These are phyloP conservation scores for Aegypius monachus DNA, from an alignment of 2,113 vertebrate species.

Conservation along the genomic window DNA sequence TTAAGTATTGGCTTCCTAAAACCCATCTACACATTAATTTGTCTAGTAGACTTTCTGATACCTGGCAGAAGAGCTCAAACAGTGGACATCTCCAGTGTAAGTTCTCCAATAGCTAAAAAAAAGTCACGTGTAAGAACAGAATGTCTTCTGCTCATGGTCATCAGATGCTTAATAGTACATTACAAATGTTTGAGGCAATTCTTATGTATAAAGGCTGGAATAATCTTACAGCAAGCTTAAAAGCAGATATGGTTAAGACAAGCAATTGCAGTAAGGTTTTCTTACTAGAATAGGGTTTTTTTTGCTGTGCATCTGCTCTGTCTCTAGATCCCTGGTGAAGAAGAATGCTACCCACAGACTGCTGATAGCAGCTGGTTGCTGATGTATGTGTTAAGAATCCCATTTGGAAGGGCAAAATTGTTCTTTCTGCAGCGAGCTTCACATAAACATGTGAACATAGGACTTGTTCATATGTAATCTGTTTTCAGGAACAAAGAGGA, in stretches of 20 bases:
- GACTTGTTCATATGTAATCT: background rate
- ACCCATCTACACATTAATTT: background rate
- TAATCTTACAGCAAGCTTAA: background rate
- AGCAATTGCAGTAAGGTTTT: background rate
- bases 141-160: background rate
- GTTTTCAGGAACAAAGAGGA: background rate
- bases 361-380: background rate
- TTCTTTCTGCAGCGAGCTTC: background rate
- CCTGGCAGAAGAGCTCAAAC: background rate
- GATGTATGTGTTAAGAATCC: background rate
- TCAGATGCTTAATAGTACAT: background rate
- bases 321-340: background rate
- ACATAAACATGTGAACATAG: rapidly evolving
- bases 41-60: background rate
- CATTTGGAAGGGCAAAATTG: background rate
- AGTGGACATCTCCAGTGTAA: background rate
- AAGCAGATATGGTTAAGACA: background rate
- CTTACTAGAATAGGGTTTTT: background rate
- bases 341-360: background rate
- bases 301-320: background rate
- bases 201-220: background rate
- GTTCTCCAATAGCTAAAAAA: background rate
- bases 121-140: background rate
- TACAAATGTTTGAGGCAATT: background rate
- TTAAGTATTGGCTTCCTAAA: background rate